A percentile compares a stretch with the other conserved stretches of the same genome.
Conservation (phyloP, 2,113 vertebrate genomes). For the Hyperopisus bebe region DNA sequence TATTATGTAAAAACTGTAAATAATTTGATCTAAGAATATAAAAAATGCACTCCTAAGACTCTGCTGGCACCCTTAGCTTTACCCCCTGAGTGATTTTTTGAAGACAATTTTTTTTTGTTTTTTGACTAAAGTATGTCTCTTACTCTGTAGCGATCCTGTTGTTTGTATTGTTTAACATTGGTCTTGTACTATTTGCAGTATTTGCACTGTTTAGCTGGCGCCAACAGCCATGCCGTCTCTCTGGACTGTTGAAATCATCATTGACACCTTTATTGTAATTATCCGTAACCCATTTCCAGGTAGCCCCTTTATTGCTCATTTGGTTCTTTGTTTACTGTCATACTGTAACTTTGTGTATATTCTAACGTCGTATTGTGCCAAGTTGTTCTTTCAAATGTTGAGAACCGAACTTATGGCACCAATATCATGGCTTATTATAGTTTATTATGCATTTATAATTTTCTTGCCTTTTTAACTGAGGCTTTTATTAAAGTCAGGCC, state of each 20-base stretch:
- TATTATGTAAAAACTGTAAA: background rate
- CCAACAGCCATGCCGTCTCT: background rate
- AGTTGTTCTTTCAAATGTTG: background rate
- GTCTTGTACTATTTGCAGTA: background rate
- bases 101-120: background rate
- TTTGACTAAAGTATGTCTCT: background rate
- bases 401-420: background rate
- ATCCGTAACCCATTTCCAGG: background rate
- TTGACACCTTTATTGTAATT: background rate
- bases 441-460: background rate
- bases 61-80: background rate
- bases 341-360: background rate
- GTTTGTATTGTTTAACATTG: background rate
- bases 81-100: background rate
- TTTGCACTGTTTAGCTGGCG: background rate
- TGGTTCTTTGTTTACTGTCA: background rate
- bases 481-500: background rate
- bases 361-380: background rate
- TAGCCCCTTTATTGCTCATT: background rate
- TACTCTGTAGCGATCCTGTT: background rate
- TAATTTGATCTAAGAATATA: background rate
- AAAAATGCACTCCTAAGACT: background rate
- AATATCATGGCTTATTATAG: background rate
- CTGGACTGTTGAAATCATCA: background rate
- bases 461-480: background rate